Base-by-base conservation (phyloP, 2,888 invertebrate species). In the Synanthedon tipuliformis region DNA sequence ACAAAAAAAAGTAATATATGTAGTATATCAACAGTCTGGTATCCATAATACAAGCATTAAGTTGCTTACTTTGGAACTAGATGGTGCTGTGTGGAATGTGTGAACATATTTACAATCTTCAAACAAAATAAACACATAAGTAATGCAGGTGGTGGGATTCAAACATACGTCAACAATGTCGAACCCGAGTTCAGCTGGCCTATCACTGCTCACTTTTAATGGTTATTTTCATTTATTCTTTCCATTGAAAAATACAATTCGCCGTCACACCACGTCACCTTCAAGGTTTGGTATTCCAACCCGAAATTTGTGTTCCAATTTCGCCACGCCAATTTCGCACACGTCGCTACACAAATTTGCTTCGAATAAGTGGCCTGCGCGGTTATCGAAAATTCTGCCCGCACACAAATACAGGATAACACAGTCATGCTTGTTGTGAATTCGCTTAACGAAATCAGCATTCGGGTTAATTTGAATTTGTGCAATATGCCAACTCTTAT, bases 321-420 rank as follows among this genome's bases (percentile, higher is more conserved):
- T 66, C 57, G 61, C 61, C 55, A 52, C 57, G 54, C 61, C 61
- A 63, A 66, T 67, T 75, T 76, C 58, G 64, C 59, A 67, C 73
- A 73, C 72, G 73, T 71, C 66, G 66, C 69, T 73, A 67, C 70
- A 78, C 75, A 78, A 78, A 77, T 76, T 78, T 66, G 63, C 66
- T 63, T 63, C 63, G 69, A 75, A 79, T 75, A 79, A 77, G 74
- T 74, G 72, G 73, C 69, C 66, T 56, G 68, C 62, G 68, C 59
- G 70, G 69, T 73, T 73, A 79, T 76, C 73, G 72, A 74, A 76
- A 74, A 73, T 73, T 75, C 68, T 61, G 59, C 61, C 56, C 61
- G 61, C 54, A 53, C 57, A 54, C 55, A 54, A 13, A 34, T 34
- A 34, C 34, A 34, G 34, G 34, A 34, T 34, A 34, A 13, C 45